Base-by-base conservation (phyloP, 2,113 vertebrate genomes). In the Glaucomys volans region DNA sequence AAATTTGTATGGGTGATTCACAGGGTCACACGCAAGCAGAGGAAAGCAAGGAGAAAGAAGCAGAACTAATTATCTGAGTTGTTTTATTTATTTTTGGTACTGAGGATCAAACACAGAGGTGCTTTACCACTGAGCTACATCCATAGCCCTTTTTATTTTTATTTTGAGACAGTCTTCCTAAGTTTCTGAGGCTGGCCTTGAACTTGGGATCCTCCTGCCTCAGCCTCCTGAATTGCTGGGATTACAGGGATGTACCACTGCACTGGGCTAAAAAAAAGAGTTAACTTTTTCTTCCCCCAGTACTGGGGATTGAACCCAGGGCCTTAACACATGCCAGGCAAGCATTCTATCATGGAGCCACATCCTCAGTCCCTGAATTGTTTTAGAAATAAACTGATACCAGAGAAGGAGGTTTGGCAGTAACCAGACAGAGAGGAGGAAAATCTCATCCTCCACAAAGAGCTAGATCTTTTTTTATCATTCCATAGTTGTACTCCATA, bases 381-480 rank as follows among this genome's bases (percentile, higher is more conserved):
- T 1, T 95, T 91, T 52, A 47, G 77, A 94, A 95, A 94, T 90
- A 52, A 87, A 47, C 0, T 47, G 74, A 24, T 77, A 88, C 71
- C 30, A 83, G n/a, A 44, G 20, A 66, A 89, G 77, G 92, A 62
- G 85, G 5, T 22, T 40, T 75, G 64, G 62, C 69, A 89, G 26
- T 79, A 79, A 88, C 18, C 62, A 72, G 32, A 80, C 3, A 85
- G 35, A 50, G 11, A 59, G 57, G 47, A 62, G 37, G 40, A 84
- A 59, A 88, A 81, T 32, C 17, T 57, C 37, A 86, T n/a, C 74
- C 8, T 17, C 40, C 22, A 88, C n/a, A 24, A 77, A n/a, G 16
- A 50, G 52, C 47, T 26, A 71, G 24, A 66, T 4, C 10, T 82
- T 40, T 30, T 30, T 82, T 40, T 30, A n/a, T 37, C 22, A 77